These are phyloP conservation scores for Dicranocentrus wangi DNA, from an alignment of 2,888 invertebrate genomes.

Conservation along the genomic window DNA sequence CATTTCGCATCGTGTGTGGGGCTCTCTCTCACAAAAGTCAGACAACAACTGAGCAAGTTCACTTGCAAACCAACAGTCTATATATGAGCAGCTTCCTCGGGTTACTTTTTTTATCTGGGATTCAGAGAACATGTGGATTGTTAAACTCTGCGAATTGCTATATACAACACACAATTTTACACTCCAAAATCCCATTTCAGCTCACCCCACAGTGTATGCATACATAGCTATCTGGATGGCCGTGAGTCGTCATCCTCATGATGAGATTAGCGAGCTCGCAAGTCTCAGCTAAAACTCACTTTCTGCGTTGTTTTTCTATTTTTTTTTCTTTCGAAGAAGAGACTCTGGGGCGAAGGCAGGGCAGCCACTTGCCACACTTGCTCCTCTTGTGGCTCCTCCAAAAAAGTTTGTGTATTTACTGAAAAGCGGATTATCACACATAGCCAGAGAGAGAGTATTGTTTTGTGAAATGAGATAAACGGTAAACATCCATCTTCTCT, in stretches of 20 bases:
- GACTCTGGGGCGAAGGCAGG: no score
- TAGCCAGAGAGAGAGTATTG: neutral
- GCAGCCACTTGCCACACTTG: no score
- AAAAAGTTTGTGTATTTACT: neutral
- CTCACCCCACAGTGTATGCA: neutral
- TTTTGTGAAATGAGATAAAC: neutral
- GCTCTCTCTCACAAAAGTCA: conserved; percentile 12
- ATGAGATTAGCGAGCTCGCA: neutral
- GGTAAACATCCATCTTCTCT: no score
- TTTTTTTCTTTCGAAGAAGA: no score
- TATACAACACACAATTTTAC: neutral
- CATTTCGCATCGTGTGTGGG: conserved; percentile 1
- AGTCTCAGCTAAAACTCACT: neutral
- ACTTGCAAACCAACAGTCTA: conserved; percentile 2
- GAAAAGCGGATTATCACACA: neutral
- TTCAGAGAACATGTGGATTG: neutral
- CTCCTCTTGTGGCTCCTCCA: neutral
- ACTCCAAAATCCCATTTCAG: neutral
- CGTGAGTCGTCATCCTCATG: neutral
- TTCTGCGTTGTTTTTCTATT: neutral
- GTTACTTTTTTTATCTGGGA: neutral
- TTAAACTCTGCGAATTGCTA: no score
- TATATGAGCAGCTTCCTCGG: neutral
- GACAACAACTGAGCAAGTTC: conserved; percentile 6
- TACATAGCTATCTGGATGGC: conserved; percentile 20